Evolutionary conservation across 2,113 vertebrate species (phyloP).

Genomic region (Climacteris rufus): DNA sequence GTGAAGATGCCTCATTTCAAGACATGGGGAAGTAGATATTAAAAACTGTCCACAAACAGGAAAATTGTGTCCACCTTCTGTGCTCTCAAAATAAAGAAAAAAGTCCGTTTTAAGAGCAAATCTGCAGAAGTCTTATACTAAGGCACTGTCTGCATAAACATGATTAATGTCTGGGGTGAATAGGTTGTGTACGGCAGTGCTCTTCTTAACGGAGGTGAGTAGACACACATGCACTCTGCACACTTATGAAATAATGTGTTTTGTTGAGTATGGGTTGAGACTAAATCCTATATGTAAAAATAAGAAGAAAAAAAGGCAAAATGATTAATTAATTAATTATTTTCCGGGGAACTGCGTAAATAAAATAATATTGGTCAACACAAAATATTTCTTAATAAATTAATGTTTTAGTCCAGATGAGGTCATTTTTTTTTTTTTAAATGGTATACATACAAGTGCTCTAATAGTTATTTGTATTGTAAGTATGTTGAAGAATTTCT

Average conservation of each 20-base stretch:
- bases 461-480: not conserved
- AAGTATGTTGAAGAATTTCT: not conserved
- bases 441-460: not conserved
- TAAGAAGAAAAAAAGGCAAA: not conserved
- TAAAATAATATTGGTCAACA: not conserved
- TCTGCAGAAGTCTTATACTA: not conserved
- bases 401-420: not conserved
- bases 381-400: not conserved
- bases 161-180: not conserved
- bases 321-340: not conserved
- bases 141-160: not conserved
- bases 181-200: not conserved
- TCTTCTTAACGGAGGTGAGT: not conserved
- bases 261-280: not conserved
- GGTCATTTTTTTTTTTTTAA: not conserved
- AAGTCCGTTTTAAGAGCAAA: not conserved
- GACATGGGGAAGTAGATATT: not conserved
- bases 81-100: not conserved
- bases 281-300: not conserved
- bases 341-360: not conserved
- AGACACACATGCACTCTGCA: not conserved
- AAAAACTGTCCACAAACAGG: not conserved
- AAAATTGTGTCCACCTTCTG: not conserved
- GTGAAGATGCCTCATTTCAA: not conserved
- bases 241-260: not conserved